Evolutionary conservation across 2,113 vertebrate species (phyloP).

Genomic region (Orthonyx spaldingii): DNA sequence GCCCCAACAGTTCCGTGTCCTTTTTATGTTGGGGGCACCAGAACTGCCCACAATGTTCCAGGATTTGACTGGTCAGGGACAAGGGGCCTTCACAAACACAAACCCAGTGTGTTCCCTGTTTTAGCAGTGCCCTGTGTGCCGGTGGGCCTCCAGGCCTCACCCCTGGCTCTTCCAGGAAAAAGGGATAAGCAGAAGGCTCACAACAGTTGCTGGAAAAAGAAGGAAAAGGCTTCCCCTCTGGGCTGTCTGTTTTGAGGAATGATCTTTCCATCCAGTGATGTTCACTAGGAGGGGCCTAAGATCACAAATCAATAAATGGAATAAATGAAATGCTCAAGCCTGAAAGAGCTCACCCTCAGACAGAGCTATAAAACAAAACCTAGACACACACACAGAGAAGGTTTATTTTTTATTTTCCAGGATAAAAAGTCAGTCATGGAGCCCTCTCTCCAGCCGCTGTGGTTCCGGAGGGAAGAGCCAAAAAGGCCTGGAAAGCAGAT

Average conservation of each 20-base stretch:
- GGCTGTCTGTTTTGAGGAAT: neutral
- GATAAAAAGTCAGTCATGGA: neutral
- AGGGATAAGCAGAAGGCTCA: neutral
- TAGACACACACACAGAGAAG: neutral
- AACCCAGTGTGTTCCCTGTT: neutral
- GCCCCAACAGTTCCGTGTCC: neutral
- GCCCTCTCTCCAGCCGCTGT: neutral
- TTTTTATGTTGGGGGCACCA: neutral
- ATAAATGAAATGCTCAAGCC: neutral
- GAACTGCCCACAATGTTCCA: neutral
- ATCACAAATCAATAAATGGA: neutral
- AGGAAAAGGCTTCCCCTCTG: neutral
- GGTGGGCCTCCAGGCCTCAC: neutral
- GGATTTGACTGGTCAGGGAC: neutral
- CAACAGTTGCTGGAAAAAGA: neutral
- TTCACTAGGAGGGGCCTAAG: neutral
- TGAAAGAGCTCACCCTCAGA: neutral
- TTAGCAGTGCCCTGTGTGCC: no score
- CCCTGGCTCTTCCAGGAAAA: neutral
- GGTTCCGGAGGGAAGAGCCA: neutral
- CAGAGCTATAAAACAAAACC: neutral
- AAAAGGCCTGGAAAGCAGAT: neutral
- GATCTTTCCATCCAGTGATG: neutral
- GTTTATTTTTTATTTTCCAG: neutral
- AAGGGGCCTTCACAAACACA: neutral